Base-by-base conservation (phyloP, 2,113 vertebrate genomes). In the Pelecanus crispus region DNA sequence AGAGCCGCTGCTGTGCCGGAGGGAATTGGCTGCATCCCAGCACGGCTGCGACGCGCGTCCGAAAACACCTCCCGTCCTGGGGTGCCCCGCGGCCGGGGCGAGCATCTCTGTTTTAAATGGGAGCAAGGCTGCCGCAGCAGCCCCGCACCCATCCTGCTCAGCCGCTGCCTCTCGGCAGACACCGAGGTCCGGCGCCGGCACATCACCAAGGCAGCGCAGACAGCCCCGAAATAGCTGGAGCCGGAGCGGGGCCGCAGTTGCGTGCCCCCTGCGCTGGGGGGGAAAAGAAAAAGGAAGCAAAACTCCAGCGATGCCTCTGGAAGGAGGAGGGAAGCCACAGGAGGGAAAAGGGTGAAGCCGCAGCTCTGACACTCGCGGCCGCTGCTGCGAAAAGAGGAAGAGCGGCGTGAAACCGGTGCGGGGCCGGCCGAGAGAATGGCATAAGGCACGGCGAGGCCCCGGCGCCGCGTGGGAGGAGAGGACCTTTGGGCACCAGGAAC, bases 181-280 rank as follows among this genome's bases (percentile, higher is more conserved):
- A 17, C 31, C 4, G 9, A 18, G 49, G 7, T 20, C 71, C 3
- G 10, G 53, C 0, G 5, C 20, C 1, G 7, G 36, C 12, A 1
- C n/a, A 2, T 21, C 15, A 21, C n/a, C 28, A 2, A 32, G 59
- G 21, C 73, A 21, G 61, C 9, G 4, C 22, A 50, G 1, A 2
- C 9, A 50, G 47, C 47, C 29, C 65, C 0, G 3, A 2, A 7
- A 7, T 6, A 18, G 61, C 53, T 7, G 1, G 24, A 45, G 32
- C 18, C 0, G 2, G 2, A 10, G 29, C 0, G 13, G 59, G 21
- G 4, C 13, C 61, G 18, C 2, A 3, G 28, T 6, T 10, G 1
- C 10, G 17, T 50, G 26, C 26, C 34, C 16, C 28, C 44, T 18
- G 61, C 22, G 0, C 34, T 4, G 7, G 14, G 55, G 10, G 20